phyloP scores from a whole-genome alignment of 2,113 vertebrate species.

The Onychorhynchus coronatus region DNA sequence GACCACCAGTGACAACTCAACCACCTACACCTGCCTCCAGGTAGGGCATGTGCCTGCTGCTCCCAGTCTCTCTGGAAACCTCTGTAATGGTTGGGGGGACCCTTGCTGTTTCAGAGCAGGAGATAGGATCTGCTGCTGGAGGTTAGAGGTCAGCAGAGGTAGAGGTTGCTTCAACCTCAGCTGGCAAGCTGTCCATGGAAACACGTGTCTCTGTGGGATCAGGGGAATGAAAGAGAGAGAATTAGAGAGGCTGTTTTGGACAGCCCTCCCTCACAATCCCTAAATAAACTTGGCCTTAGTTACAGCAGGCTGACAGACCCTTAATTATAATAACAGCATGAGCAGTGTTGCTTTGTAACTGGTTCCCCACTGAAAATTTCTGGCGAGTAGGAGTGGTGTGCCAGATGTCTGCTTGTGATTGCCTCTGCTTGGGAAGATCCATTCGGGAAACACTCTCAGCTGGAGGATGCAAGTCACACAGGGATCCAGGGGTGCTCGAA shows the following conservation, averaged over 20 bases:
- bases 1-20: neutral
- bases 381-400: neutral
- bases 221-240: neutral
- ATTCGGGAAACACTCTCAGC: neutral
- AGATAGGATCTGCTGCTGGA: neutral
- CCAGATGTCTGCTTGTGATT: constrained; percentile 50
- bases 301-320: constrained; percentile 21
- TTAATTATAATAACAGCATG: constrained; percentile 32
- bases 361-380: constrained; percentile 25
- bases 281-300: neutral
- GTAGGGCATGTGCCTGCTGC: neutral
- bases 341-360: constrained; percentile 31
- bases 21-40: neutral
- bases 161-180: neutral
- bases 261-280: neutral
- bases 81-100: neutral
- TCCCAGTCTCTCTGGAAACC: neutral
- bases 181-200: neutral
- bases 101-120: neutral
- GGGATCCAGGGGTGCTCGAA: neutral
- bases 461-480: constrained; percentile 4
- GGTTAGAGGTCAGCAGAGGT: neutral
- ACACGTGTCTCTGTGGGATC: neutral
- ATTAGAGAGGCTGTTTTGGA: neutral
- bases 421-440: constrained; percentile 1